These are phyloP conservation scores for Platanista minor DNA, from an alignment of 2,113 vertebrate species.

Conservation along the genomic window DNA sequence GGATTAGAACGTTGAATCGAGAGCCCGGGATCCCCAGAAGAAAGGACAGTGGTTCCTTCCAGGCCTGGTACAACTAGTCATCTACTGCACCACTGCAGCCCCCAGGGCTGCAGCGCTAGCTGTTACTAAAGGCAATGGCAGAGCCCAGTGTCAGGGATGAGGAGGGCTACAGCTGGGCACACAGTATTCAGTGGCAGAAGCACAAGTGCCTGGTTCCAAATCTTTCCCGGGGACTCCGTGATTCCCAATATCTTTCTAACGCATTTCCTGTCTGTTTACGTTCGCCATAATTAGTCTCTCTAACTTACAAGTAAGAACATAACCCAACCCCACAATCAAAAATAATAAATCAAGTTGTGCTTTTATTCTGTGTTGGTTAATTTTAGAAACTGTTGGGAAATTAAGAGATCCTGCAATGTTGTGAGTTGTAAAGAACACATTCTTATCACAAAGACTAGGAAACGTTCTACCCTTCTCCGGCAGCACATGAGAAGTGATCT, in stretches of 20 bases:
- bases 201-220: not conserved
- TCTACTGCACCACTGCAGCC: not conserved
- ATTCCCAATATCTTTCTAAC: not conserved
- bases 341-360: not conserved
- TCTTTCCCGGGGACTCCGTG: not conserved
- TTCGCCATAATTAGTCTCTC: not conserved
- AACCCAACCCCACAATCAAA: not conserved
- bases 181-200: not conserved
- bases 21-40: not conserved
- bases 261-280: not conserved
- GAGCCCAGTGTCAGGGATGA: not conserved
- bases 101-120: too few relatives aligned
- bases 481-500: not conserved
- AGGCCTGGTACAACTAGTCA: rapidly evolving
- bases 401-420: not conserved
- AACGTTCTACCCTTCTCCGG: not conserved
- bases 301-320: not conserved
- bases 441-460: not conserved
- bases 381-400: not conserved
- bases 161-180: not conserved
- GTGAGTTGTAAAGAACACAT: not conserved
- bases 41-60: not conserved
- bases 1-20: not conserved
- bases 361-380: not conserved
- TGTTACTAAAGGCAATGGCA: rapidly evolving